Percentiles rank a stretch among this genome's conserved stretches.
Evolutionary conservation across 2,888 invertebrate species (phyloP).

Genomic region (Melanophora roralis): DNA sequence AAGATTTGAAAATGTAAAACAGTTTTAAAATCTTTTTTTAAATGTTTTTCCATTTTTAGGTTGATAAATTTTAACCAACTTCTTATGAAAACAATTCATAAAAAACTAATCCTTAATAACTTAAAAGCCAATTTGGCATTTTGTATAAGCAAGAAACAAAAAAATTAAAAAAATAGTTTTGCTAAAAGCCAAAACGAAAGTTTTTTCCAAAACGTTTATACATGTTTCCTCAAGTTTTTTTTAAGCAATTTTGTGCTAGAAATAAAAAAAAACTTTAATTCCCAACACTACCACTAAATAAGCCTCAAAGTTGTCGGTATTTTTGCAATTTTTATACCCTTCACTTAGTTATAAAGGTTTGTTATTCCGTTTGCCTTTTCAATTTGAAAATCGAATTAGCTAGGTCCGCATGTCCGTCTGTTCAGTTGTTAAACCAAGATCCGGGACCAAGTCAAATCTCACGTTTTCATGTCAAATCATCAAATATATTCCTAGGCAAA

Average conservation of each 20-base stretch:
- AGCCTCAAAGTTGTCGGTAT: slow-evolving; percentile 46
- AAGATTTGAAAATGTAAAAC: too few species aligned
- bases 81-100: background rate
- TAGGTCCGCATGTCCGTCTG: too few species aligned
- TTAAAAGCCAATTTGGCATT: slow-evolving; percentile 9
- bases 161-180: slow-evolving; percentile 19
- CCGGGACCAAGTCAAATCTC: too few species aligned
- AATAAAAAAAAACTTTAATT: slow-evolving; percentile 45
- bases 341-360: too few species aligned
- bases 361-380: too few species aligned
- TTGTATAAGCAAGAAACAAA: background rate
- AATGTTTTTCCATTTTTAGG: too few species aligned
- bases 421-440: too few species aligned
- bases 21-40: too few species aligned
- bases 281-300: slow-evolving; percentile 46
- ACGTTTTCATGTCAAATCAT: too few species aligned
- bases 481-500: too few species aligned
- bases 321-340: slow-evolving; percentile 27
- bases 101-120: background rate
- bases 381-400: too few species aligned
- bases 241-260: slow-evolving; percentile 35
- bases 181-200: slow-evolving; percentile 15
- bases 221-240: slow-evolving; percentile 34
- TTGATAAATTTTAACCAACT: too few species aligned
- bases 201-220: slow-evolving; percentile 43